These are phyloP conservation scores for Lepidocyrtinus sp. DNA, from an alignment of 2,888 invertebrate genomes.

Conservation along the genomic window DNA sequence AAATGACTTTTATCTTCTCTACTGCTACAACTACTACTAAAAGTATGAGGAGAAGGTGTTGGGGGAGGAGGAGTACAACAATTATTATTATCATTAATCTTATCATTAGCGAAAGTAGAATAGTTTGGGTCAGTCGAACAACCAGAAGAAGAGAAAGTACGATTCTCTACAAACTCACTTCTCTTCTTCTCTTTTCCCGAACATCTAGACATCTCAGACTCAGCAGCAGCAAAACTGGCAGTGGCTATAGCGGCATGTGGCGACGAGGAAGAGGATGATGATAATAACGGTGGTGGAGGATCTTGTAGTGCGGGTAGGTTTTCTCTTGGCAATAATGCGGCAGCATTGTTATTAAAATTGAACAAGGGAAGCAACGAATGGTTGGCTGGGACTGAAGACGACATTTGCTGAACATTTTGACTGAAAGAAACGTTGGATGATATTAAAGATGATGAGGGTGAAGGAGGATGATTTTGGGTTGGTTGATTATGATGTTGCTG, in stretches of 20 bases:
- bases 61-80: conserved; percentile 46
- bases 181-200: conserved; percentile 54
- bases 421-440: conserved; percentile 40
- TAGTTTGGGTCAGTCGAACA: conserved; percentile 62
- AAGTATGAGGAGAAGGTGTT: conserved; percentile 33
- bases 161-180: conserved; percentile 44
- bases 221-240: conserved; percentile 40
- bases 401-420: conserved; percentile 35
- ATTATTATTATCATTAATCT: conserved; percentile 38
- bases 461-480: not conserved
- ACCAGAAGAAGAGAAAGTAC: conserved; percentile 60
- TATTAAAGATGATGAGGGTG: conserved; percentile 19
- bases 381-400: conserved; percentile 40
- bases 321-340: conserved; percentile 43
- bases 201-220: conserved; percentile 23
- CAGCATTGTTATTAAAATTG: conserved; percentile 36
- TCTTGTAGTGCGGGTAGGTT: not conserved
- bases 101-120: conserved; percentile 58
- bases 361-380: conserved; percentile 26
- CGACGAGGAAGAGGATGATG: conserved; percentile 28
- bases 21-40: conserved; percentile 35
- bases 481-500: conserved; percentile 19
- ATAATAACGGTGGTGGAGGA: not conserved
- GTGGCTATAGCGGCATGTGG: conserved; percentile 35
- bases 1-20: conserved; percentile 29